Base-by-base conservation (phyloP, 2,113 vertebrate species). In the Seriola aureovittata region DNA sequence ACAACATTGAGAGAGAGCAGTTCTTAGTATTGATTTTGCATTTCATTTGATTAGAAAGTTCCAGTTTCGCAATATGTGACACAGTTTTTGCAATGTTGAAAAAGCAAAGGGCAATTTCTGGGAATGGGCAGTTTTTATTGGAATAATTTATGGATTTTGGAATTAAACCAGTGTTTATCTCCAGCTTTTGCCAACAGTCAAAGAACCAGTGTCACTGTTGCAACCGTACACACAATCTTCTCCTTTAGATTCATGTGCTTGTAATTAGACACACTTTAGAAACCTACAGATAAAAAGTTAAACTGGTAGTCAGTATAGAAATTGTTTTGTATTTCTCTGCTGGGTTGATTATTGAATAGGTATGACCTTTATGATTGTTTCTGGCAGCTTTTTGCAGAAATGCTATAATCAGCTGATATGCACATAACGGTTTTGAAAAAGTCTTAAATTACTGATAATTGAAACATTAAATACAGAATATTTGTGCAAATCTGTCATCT, bases 1-100 rank as follows among this genome's bases (percentile, higher is more conserved):
- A 65, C 62, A 81, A 68, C 21, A 48, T 50, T 46, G 4, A 74
- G 34, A 32, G 62, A n/a, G 40, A 52, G 74, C 17, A 81, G 70
- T 73, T 40, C 40, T 42, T 8, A 10, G 40, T 42, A 42, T 42
- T 42, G 40, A 42, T 10, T 42, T 42, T 2, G 3, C 40, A 42
- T 42, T 5, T 42, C 40, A 42, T 42, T 42, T 42, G 40, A 42
- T 42, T 42, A 2, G 2, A 65, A 65, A 29, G 50, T n/a, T 65
- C 16, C 7, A 42, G 36, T 74, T 48, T 21, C 8, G 11, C 50
- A 76, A 34, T 34, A 34, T 3, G 17, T 0, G 0, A 23, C 12
- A 21, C 0, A 19, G n/a, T 42, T 75, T 55, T 75, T 29, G 13
- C 25, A 67, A 48, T 67, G 3, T 17, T 67, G 0, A 48, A 48